A percentile compares a stretch with the other conserved stretches of the same genome.
These are phyloP conservation scores for Chrysoperla carnea DNA, from an alignment of 1,140 invertebrate genomes.

Conservation along the genomic window DNA sequence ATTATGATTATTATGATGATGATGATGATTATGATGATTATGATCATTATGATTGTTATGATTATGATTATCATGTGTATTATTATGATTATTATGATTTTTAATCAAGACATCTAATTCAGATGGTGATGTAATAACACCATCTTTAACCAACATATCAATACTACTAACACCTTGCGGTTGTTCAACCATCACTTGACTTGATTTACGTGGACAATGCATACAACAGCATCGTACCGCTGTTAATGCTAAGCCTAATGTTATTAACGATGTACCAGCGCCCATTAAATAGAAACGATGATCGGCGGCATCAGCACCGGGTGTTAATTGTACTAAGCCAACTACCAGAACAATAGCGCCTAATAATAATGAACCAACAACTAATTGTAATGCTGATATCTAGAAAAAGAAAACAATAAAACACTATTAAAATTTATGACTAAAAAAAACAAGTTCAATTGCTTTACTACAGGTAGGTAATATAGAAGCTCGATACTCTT, in stretches of 20 bases:
- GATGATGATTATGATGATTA: too few species aligned
- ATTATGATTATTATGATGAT: too few species aligned
- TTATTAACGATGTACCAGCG: slow-evolving; percentile 37
- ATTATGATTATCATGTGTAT: not conserved
- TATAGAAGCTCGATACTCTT: not conserved
- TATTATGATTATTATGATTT: not conserved
- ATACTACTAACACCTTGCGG: slow-evolving; percentile 19
- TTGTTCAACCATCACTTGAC: slow-evolving; percentile 13
- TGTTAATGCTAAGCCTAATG: slow-evolving; percentile 31
- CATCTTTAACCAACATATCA: slow-evolving; percentile 20
- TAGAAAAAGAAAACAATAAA: slow-evolving; percentile 16
- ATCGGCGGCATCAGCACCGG: slow-evolving; percentile 57
- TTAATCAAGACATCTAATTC: slow-evolving; percentile 17
- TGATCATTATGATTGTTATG: not conserved
- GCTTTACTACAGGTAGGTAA: not conserved
- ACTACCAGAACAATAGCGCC: slow-evolving; percentile 61
- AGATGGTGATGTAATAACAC: slow-evolving; percentile 18
- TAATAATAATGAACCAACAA: slow-evolving; percentile 53
- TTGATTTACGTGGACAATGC: slow-evolving; percentile 13
- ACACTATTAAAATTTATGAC: slow-evolving; percentile 1
- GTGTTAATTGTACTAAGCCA: slow-evolving; percentile 61
- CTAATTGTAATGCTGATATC: slow-evolving; percentile 54
- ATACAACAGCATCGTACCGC: slow-evolving; percentile 22
- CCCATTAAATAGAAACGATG: slow-evolving; percentile 52
- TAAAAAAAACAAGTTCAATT: not conserved